These are phyloP conservation scores for Dolomedes plantarius DNA, from an alignment of 2,888 invertebrate species.

Conservation along the genomic window DNA sequence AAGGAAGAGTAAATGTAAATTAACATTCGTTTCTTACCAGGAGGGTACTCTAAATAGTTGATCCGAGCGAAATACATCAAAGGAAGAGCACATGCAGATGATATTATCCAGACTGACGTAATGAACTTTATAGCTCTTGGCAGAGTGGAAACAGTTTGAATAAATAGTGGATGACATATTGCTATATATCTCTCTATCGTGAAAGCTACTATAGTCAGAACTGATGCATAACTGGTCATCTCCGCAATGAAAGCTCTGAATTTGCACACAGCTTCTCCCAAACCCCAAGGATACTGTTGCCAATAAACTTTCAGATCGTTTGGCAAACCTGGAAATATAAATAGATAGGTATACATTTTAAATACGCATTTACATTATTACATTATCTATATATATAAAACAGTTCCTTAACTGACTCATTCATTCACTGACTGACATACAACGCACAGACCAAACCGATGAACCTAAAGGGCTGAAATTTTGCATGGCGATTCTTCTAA, in stretches of 20 bases:
- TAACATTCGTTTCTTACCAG: constrained; percentile 74
- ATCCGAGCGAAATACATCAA: constrained; percentile 85
- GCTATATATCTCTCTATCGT: constrained; percentile 91
- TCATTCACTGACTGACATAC: too few relatives aligned
- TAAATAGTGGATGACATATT: constrained; percentile 89
- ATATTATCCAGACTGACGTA: constrained; percentile 86
- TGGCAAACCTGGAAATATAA: constrained; percentile 83
- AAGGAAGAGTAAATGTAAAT: too few relatives aligned
- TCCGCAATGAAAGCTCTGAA: constrained; percentile 87
- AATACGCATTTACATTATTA: too few relatives aligned
- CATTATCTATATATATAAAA: too few relatives aligned
- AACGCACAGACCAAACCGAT: too few relatives aligned
- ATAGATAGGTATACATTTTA: too few relatives aligned
- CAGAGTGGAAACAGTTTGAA: constrained; percentile 89
- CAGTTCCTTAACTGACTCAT: too few relatives aligned
- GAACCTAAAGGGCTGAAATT: too few relatives aligned
- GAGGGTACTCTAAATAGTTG: constrained; percentile 74
- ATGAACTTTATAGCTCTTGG: constrained; percentile 89
- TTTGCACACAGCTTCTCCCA: constrained; percentile 87
- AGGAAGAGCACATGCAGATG: constrained; percentile 79
- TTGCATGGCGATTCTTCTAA: too few relatives aligned
- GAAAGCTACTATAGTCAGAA: constrained; percentile 87
- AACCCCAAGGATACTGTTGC: constrained; percentile 77
- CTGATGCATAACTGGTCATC: constrained; percentile 86
- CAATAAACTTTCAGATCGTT: constrained; percentile 82